These are phyloP conservation scores for Tridacna gigas DNA, from an alignment of 2,888 invertebrate genomes.

Conservation along the genomic window DNA sequence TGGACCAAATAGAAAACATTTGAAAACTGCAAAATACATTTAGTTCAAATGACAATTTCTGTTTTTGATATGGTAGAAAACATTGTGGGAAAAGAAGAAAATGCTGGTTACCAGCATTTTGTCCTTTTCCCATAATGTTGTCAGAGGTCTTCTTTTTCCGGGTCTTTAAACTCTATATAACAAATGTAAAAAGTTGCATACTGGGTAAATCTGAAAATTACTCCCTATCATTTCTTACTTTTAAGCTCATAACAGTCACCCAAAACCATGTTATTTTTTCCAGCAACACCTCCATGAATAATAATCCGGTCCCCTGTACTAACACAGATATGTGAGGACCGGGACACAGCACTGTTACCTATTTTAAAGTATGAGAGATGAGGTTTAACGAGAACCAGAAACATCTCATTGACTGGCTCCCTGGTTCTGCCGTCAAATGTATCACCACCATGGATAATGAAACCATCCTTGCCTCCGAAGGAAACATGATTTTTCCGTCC, in stretches of 20 bases:
- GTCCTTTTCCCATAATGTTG: too few relatives aligned
- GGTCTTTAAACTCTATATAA: too few relatives aligned
- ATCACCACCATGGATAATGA: slow-evolving; percentile 84
- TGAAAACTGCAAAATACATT: too few relatives aligned
- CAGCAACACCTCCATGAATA: slow-evolving; percentile 82
- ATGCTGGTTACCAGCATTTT: too few relatives aligned
- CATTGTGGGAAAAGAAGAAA: too few relatives aligned
- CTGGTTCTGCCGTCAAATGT: slow-evolving; percentile 83
- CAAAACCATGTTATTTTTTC: slow-evolving; percentile 66
- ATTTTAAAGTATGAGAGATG: slow-evolving; percentile 72
- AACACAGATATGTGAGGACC: slow-evolving; percentile 81
- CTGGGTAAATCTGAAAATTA: too few relatives aligned
- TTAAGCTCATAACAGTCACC: slow-evolving; percentile 67
- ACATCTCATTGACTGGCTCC: slow-evolving; percentile 83
- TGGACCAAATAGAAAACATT: too few relatives aligned
- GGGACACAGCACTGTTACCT: slow-evolving; percentile 70
- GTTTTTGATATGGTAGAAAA: too few relatives aligned
- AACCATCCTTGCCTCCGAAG: slow-evolving; percentile 67
- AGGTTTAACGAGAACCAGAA: slow-evolving; percentile 71
- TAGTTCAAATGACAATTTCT: too few relatives aligned
- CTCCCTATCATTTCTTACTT: slow-evolving; percentile 14
- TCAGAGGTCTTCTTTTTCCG: too few relatives aligned
- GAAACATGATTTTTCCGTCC: slow-evolving; percentile 82
- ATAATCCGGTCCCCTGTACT: slow-evolving; percentile 71
- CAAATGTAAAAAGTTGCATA: too few relatives aligned